Evolutionary conservation across 2,888 invertebrate species (phyloP), one percentile per base, ranked within the genome.

Genomic region (Uropetala carovei): DNA sequence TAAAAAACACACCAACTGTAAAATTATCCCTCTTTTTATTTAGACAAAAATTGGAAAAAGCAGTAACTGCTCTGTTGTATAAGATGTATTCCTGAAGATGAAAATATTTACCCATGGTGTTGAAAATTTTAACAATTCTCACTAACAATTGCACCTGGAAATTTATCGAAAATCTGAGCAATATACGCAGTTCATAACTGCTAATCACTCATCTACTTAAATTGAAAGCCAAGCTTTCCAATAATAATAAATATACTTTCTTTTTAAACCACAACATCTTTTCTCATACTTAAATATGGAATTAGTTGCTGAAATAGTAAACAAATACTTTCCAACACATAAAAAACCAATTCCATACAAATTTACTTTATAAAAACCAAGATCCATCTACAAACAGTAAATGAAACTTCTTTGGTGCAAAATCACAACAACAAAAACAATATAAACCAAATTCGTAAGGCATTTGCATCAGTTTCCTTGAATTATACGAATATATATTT

Each of bases 381-480:
- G 75, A 58, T 84, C 89, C 60, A 86, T 92, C 82, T 92, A 85
- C 86, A 57, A 86, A 89, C 86, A 89, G 82, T 92, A 91, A 82
- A 81, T 91, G 60, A 85, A 92, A 92, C 59, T 89, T 92, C 89
- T 89, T 89, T 89, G 89, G 92, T 93, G 85, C 92, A 91, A 92
- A 92, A 91, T 92, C 93, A 93, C 93, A 93, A 93, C 93, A 93
- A 84, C 93, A 92, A 92, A 84, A 92, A 89, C 92, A 93, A 59
- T 81, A 92, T 89, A 92, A 92, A 92, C 86, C 75, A 92, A 92
- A 85, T 89, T 86, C 85, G 81, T 89, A 92, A 92, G 81, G 91
- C 86, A 64, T 81, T 86, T 92, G 82, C 82, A 92, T 92, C 83
- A 82, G 64, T 89, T 92, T 82, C 92, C 89, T 85, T 86, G 68